Conservation (phyloP, 2,113 vertebrate species). For the Heptranchias perlo region DNA sequence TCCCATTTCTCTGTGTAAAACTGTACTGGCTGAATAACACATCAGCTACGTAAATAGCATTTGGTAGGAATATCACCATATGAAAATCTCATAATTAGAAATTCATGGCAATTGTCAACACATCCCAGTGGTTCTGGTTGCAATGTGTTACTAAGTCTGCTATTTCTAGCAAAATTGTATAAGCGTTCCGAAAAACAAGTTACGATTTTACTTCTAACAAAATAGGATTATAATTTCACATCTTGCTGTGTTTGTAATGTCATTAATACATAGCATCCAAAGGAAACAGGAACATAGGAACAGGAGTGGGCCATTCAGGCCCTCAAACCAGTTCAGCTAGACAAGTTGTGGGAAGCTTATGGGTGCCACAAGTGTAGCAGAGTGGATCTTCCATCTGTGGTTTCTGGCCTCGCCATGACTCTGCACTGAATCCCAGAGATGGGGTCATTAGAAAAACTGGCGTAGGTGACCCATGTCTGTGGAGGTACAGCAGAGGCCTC, state of each 20-base stretch:
- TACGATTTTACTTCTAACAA: background rate
- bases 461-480: too few species aligned
- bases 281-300: background rate
- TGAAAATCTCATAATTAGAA: constrained; percentile 11
- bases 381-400: too few species aligned
- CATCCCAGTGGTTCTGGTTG: background rate
- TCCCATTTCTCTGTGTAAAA: background rate
- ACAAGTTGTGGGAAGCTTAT: too few species aligned
- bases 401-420: too few species aligned
- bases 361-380: too few species aligned
- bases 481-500: too few species aligned
- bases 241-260: background rate
- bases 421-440: too few species aligned
- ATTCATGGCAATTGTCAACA: background rate
- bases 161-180: background rate
- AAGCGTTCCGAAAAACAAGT: background rate
- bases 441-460: too few species aligned
- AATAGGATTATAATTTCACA: background rate
- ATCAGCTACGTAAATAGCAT: background rate
- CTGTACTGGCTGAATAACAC: background rate
- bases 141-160: background rate
- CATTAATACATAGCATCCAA: background rate
- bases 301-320: background rate
- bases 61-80: constrained; percentile 4
- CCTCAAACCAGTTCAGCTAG: background rate